Evolutionary conservation across 2,113 vertebrate genomes (phyloP).

Genomic region (Cyphomyrus plagiostoma): DNA sequence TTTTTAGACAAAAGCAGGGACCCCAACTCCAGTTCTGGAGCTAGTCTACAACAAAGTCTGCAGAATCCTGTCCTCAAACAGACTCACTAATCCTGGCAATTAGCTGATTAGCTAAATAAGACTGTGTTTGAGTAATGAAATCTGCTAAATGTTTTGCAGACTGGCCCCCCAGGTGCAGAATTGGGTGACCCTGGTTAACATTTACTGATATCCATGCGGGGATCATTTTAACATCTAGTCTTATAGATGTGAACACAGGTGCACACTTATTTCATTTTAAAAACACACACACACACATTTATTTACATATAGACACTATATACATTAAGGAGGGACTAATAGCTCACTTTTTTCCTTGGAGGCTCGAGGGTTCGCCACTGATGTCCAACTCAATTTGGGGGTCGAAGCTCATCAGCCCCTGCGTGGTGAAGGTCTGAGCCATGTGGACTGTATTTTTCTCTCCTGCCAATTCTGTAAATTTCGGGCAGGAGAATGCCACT

Average conservation of each 20-base stretch:
- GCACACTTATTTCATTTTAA: not conserved
- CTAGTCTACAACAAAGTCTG: too few relatives aligned
- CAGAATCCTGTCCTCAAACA: too few relatives aligned
- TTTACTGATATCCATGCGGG: not conserved
- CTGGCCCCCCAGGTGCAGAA: too few relatives aligned
- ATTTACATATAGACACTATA: not conserved
- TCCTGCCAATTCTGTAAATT: not conserved
- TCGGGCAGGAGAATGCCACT: not conserved
- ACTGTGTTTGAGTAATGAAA: too few relatives aligned
- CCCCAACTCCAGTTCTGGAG: too few relatives aligned
- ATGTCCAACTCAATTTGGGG: not conserved
- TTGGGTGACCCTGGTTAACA: not conserved
- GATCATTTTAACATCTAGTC: not conserved
- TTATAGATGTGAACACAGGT: not conserved
- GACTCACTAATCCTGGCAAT: too few relatives aligned
- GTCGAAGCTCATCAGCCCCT: not conserved
- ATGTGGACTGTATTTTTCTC: not conserved
- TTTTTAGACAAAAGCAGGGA: too few relatives aligned
- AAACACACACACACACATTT: not conserved
- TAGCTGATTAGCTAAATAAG: too few relatives aligned
- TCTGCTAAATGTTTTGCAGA: too few relatives aligned
- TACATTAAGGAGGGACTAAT: not conserved
- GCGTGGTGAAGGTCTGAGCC: not conserved
- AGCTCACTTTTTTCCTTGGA: not conserved
- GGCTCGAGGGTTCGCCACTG: not conserved